phyloP scores from a whole-genome alignment of 2,888 invertebrate genomes.

The Drosophila kambysellisi region DNA sequence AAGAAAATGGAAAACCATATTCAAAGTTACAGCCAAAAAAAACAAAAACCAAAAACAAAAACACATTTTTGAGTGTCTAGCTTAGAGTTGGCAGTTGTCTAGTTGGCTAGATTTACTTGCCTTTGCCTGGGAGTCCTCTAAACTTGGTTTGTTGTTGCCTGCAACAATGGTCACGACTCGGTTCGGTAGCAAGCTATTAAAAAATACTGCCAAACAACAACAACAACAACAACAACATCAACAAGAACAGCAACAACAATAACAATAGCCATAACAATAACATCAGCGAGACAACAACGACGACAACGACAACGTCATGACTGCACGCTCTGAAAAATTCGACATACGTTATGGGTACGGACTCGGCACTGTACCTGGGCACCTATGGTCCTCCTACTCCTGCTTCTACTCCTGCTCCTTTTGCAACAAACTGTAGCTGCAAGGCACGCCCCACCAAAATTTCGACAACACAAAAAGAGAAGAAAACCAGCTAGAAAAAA shows the following conservation, averaged over 20 bases:
- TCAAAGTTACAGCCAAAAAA: slow-evolving; percentile 28
- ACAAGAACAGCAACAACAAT: slow-evolving; percentile 24
- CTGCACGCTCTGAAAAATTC: slow-evolving; percentile 77
- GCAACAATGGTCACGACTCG: slow-evolving; percentile 72
- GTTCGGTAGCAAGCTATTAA: slow-evolving; percentile 77
- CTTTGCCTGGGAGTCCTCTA: slow-evolving; percentile 36
- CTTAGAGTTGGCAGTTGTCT: slow-evolving; percentile 47
- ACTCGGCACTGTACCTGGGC: slow-evolving; percentile 17
- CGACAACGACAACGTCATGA: slow-evolving; percentile 73
- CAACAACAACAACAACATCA: slow-evolving; percentile 15
- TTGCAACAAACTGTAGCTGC: slow-evolving; percentile 28
- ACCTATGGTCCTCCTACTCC: neutral
- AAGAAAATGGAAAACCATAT: slow-evolving; percentile 57
- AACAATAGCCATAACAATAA: slow-evolving; percentile 60
- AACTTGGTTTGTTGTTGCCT: slow-evolving; percentile 12
- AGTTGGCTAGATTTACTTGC: slow-evolving; percentile 37
- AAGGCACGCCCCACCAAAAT: slow-evolving; percentile 48
- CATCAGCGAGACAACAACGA: slow-evolving; percentile 56
- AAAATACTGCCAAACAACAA: slow-evolving; percentile 56
- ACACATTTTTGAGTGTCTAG: slow-evolving; percentile 59
- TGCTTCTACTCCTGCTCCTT: slow-evolving; percentile 10
- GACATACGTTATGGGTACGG: slow-evolving; percentile 72
- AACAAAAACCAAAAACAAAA: slow-evolving; percentile 15
- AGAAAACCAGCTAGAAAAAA: neutral
- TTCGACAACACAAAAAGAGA: neutral